Base-by-base conservation (phyloP, 1,140 invertebrate species). In the Grapholita molesta region DNA sequence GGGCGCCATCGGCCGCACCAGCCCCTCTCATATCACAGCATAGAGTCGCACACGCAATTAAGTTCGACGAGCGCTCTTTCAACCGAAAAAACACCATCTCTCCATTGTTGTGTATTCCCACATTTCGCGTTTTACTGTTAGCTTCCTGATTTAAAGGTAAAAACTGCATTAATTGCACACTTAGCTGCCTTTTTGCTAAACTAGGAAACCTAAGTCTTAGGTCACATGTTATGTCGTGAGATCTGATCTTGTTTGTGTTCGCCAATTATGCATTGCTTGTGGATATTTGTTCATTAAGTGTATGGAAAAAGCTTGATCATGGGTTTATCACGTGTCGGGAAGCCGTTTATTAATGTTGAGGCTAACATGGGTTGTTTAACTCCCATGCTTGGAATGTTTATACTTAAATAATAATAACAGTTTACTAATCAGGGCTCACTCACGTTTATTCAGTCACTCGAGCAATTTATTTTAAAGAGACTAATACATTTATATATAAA, bases 91-190 rank as follows among this genome's bases (percentile, higher is more conserved):
- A 85, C 77, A 72, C 70, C 83, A 84, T 85, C 82, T 89, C 83
- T 85, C 80, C 78, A 90, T 90, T 90, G 86, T 89, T 82, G 69
- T 75, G 70, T 71, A 80, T 85, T 90, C 88, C 85, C 88, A 90
- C 88, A 89, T 89, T 89, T 90, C 84, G 86, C 80, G 80, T 80
- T 84, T 86, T 89, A 90, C 88, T 81, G 88, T 86, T 89, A 83
- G 73, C 88, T 90, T 90, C 88, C 88, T 89, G 77, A 82, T 86
- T 82, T 80, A 72, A 70, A 55, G 21, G 81, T 79, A 90, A 90
- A 89, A 90, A 89, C 74, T 75, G 65, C 80, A 85, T 84, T 87
- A 90, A 89, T 90, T 87, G 84, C 85, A 84, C 74, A 75, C 73
- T 77, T 83, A 79, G 76, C 67, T 78, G 75, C 68, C 28, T 79